Evolutionary conservation across 37 sponge, comb jelly and placozoan species (phyloP).

Genomic region (Diacarnus erythraeanus): DNA sequence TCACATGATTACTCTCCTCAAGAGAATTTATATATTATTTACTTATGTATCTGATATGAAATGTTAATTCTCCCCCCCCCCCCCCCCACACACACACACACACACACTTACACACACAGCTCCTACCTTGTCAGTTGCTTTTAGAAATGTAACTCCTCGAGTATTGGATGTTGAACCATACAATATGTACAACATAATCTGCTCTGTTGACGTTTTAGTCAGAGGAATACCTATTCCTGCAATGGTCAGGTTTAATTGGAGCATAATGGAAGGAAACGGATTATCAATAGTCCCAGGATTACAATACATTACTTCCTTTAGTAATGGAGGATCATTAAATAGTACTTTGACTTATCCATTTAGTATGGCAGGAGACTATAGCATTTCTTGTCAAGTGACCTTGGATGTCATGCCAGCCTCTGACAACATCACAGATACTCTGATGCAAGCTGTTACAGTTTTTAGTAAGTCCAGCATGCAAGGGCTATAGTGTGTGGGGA

Average conservation of each 20-base stretch:
- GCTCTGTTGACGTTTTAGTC: background rate
- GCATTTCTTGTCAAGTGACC: background rate
- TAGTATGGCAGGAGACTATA: conserved; percentile 5
- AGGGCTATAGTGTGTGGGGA: no score
- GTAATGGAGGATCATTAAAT: no score
- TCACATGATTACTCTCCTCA: no score
- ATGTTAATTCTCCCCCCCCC: no score
- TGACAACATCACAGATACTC: background rate
- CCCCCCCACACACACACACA: no score
- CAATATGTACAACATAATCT: conserved; percentile 13
- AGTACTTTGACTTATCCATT: no score
- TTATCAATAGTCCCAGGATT: no score
- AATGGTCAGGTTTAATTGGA: background rate
- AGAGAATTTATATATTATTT: no score
- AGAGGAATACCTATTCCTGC: background rate
- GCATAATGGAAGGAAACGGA: no score
- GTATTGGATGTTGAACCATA: conserved; percentile 10
- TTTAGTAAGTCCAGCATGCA: conserved; percentile 11
- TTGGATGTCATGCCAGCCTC: conserved; percentile 4
- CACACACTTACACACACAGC: no score
- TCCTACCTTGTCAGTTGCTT: background rate
- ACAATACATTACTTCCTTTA: no score
- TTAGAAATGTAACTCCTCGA: background rate
- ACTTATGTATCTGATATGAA: no score
- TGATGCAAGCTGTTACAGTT: background rate